Percentiles rank a stretch among this genome's conserved stretches.
phyloP scores from a whole-genome alignment of 2,888 invertebrate genomes.

The Rhagium mordax region DNA sequence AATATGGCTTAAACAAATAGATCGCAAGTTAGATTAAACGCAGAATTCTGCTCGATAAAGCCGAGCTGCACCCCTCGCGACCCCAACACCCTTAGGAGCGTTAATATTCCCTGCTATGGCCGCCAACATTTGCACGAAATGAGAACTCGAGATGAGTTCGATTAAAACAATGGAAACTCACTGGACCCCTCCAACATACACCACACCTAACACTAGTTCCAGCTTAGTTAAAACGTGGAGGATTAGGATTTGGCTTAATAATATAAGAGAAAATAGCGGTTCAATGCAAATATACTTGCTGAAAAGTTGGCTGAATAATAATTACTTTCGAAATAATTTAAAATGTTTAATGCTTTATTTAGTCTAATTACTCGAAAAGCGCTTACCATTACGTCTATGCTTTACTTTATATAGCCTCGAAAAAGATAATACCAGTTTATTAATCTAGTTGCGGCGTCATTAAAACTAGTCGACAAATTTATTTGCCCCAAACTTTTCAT shows the following conservation, averaged over 20 bases:
- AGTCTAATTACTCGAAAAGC: conserved; percentile 23
- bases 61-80: conserved; percentile 58
- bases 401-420: not conserved
- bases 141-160: conserved; percentile 70
- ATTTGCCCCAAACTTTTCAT: not conserved
- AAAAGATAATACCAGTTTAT: not conserved
- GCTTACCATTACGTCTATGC: not conserved
- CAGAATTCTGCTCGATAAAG: conserved; percentile 69
- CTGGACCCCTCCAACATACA: conserved; percentile 43
- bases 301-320: conserved; percentile 39
- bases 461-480: not conserved
- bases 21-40: conserved; percentile 70
- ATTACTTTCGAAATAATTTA: conserved; percentile 40
- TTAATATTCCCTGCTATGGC: conserved; percentile 69
- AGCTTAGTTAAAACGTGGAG: conserved; percentile 60
- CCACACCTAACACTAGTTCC: conserved; percentile 61
- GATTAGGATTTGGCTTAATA: conserved; percentile 61
- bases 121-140: conserved; percentile 70
- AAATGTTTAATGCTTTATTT: conserved; percentile 36
- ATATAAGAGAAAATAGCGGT: conserved; percentile 55
- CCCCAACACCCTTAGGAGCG: conserved; percentile 68
- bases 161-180: conserved; percentile 69
- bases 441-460: not conserved
- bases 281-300: conserved; percentile 37
- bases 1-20: conserved; percentile 68